phyloP scores from a whole-genome alignment of 92 coral and sea anemone genomes.

The Bergia sp. region DNA sequence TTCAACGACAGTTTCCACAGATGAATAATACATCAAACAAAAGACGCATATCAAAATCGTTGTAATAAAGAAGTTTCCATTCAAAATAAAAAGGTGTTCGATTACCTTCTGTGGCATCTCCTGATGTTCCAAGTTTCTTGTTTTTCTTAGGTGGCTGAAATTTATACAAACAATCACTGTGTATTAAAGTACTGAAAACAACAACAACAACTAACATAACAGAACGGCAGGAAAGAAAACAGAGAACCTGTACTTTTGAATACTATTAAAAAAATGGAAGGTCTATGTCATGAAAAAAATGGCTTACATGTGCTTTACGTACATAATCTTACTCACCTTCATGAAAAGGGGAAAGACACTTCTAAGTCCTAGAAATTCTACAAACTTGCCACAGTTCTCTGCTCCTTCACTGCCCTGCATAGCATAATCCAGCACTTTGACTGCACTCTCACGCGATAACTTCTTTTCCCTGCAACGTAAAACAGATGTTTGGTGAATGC shows the following conservation, averaged over 20 bases:
- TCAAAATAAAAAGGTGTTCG: background rate
- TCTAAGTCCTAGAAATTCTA: conserved; percentile 94
- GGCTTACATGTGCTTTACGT: background rate
- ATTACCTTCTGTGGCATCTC: conserved; percentile 90
- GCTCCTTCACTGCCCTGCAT: conserved; percentile 96
- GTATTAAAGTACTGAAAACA: background rate
- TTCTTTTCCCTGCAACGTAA: conserved; percentile 80
- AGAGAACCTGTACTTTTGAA: no score
- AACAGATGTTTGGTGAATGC: background rate
- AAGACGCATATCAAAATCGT: background rate
- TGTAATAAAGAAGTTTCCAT: background rate
- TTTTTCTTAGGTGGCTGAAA: conserved; percentile 89
- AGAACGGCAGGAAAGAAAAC: no score
- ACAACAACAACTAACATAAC: background rate
- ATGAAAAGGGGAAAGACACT: conserved; percentile 90
- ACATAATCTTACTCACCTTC: conserved; percentile 68
- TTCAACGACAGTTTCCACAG: background rate
- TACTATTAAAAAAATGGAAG: no score
- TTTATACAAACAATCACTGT: background rate
- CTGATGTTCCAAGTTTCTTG: conserved; percentile 86
- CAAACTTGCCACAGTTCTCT: conserved; percentile 92
- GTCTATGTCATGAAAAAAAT: no score
- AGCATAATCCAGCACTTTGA: conserved; percentile 92
- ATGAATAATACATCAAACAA: background rate
- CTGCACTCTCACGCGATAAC: conserved; percentile 90